Conservation (phyloP, 2,113 vertebrate species). For the Microtus ochrogaster region DNA sequence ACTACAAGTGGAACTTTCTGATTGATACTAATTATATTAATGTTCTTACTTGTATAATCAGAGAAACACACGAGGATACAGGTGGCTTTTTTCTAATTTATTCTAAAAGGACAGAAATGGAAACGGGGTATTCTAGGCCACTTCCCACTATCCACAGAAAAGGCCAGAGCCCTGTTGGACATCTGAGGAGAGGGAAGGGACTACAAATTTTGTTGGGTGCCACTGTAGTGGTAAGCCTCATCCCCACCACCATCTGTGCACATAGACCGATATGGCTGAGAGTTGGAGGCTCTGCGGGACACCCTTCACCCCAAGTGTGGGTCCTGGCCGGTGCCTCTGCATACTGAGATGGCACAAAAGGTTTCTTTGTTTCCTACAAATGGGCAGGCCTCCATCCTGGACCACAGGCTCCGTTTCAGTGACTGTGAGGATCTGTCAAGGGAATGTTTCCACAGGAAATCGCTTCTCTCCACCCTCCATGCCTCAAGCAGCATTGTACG, state of each 20-base stretch:
- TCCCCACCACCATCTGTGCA: rapidly evolving
- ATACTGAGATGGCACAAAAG: rapidly evolving
- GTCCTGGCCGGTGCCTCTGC: rapidly evolving
- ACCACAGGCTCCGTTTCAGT: neutral
- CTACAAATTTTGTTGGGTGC: rapidly evolving
- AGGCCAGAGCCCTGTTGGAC: rapidly evolving
- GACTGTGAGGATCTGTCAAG: neutral
- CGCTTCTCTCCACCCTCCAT: rapidly evolving
- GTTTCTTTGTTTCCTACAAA: neutral
- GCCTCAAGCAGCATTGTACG: rapidly evolving
- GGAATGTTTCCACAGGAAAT: neutral
- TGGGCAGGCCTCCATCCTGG: neutral
- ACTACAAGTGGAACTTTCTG: neutral
- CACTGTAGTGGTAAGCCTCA: rapidly evolving
- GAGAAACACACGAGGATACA: neutral
- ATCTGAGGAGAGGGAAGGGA: neutral
- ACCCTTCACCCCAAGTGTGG: rapidly evolving
- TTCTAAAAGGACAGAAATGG: neutral
- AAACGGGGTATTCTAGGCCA: neutral
- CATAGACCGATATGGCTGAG: rapidly evolving
- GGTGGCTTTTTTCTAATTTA: neutral
- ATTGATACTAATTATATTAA: neutral
- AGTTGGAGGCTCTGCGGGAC: rapidly evolving
- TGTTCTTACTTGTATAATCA: neutral
- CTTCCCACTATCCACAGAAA: rapidly evolving